A percentile compares a stretch with the other conserved stretches of the same genome.
phyloP scores from a whole-genome alignment of 2,888 invertebrate species.

The Drosophila pegasa region DNA sequence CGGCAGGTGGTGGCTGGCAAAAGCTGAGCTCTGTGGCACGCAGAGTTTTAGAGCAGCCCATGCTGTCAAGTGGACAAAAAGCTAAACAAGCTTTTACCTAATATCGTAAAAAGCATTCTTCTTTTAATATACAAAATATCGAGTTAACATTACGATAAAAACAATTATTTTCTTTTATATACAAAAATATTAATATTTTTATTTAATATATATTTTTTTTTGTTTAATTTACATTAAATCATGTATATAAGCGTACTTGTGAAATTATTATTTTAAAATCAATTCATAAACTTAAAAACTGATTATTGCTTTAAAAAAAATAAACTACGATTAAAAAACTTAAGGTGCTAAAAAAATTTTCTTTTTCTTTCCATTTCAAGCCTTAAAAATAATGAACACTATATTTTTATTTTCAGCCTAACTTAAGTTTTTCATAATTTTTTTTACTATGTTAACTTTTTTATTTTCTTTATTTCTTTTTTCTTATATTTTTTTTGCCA shows the following conservation, averaged over 20 bases:
- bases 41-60: background rate
- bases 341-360: slow-evolving; percentile 31
- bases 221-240: slow-evolving; percentile 70
- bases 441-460: slow-evolving; percentile 32
- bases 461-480: slow-evolving; percentile 41
- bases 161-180: slow-evolving; percentile 35
- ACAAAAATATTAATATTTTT: slow-evolving; percentile 59
- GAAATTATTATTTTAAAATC: slow-evolving; percentile 59
- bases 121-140: background rate
- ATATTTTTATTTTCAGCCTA: slow-evolving; percentile 38
- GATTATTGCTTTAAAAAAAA: slow-evolving; percentile 55
- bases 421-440: slow-evolving; percentile 30
- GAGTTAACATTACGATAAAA: background rate
- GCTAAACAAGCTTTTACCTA: background rate
- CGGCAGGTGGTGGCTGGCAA: slow-evolving; percentile 5
- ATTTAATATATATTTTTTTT: slow-evolving; percentile 51
- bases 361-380: slow-evolving; percentile 53
- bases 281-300: slow-evolving; percentile 37
- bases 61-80: background rate
- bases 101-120: background rate
- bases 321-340: slow-evolving; percentile 52
- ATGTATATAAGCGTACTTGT: slow-evolving; percentile 81
- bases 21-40: slow-evolving; percentile 9
- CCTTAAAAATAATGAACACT: slow-evolving; percentile 71
- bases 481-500: slow-evolving; percentile 38